phyloP scores from a whole-genome alignment of 2,888 invertebrate genomes.

The Drosophila borealis region DNA sequence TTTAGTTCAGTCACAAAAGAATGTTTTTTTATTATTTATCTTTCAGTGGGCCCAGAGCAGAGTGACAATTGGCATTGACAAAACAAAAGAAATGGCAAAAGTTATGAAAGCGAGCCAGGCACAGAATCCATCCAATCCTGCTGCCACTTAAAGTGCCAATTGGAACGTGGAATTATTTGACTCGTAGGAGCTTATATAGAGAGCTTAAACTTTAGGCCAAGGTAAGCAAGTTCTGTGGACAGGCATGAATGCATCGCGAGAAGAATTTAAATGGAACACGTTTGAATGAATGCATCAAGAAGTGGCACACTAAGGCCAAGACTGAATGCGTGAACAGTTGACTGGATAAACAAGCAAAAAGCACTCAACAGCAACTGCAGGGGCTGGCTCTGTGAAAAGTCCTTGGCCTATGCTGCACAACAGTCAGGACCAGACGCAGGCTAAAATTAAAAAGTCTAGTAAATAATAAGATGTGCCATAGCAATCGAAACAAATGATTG shows the following conservation, averaged over 20 bases:
- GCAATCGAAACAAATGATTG: background rate
- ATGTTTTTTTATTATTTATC: constrained; percentile 15
- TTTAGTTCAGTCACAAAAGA: constrained; percentile 28
- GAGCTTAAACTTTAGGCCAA: background rate
- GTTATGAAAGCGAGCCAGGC: constrained; percentile 14
- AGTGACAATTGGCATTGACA: constrained; percentile 37
- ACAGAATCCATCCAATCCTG: background rate
- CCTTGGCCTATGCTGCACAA: constrained; percentile 39
- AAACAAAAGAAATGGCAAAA: constrained; percentile 22
- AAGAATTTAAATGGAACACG: constrained; percentile 37
- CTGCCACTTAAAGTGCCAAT: constrained; percentile 38
- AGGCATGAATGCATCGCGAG: constrained; percentile 53
- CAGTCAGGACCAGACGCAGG: too few relatives aligned
- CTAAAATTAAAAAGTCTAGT: background rate
- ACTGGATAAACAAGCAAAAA: constrained; percentile 53
- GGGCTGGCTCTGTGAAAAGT: constrained; percentile 23
- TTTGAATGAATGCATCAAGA: constrained; percentile 54
- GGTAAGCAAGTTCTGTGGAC: constrained; percentile 22
- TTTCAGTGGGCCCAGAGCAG: constrained; percentile 21
- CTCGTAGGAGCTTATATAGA: background rate
- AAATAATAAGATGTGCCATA: background rate
- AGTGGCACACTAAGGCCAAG: constrained; percentile 21
- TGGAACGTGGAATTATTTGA: constrained; percentile 49
- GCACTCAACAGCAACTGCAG: constrained; percentile 21
- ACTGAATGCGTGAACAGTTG: constrained; percentile 57